Evolutionary conservation across 2,888 invertebrate species (phyloP).

Genomic region (Xestia sexstrigata): DNA sequence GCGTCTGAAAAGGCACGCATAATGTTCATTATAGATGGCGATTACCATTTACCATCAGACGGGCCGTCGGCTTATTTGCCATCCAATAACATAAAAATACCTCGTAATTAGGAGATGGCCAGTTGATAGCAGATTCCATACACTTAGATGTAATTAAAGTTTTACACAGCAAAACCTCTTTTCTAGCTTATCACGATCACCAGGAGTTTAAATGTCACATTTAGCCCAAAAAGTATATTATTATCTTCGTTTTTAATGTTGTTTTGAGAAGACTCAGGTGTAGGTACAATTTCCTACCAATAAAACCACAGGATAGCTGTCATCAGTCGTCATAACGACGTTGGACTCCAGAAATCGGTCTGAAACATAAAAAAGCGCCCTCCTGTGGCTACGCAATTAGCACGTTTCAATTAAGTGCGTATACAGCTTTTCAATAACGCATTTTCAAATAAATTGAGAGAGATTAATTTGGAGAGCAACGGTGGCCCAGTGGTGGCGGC

Average conservation of each 20-base stretch:
- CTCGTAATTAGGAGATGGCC: not conserved
- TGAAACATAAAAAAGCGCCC: not conserved
- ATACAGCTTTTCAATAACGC: not conserved
- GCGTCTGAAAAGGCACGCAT: not conserved
- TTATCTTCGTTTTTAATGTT: not conserved
- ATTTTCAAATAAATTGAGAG: not conserved
- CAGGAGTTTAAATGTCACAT: not conserved
- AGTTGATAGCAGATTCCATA: slow-evolving; percentile 5
- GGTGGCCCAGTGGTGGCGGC: too few species aligned
- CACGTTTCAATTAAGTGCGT: slow-evolving; percentile 22
- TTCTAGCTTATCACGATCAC: not conserved
- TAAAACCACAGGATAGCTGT: slow-evolving; percentile 43
- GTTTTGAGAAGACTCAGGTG: not conserved
- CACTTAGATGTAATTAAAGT: not conserved
- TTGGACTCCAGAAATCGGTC: not conserved
- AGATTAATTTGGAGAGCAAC: too few species aligned
- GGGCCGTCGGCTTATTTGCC: not conserved
- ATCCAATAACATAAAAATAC: slow-evolving; percentile 22
- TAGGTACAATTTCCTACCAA: slow-evolving; percentile 5
- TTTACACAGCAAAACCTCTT: slow-evolving; percentile 17
- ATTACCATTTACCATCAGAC: not conserved
- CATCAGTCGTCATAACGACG: not conserved
- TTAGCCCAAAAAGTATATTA: not conserved
- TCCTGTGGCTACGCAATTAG: slow-evolving; percentile 7
- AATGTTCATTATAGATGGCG: not conserved